Conservation (phyloP, 2,888 invertebrate species). For the Phlogophora meticulosa region DNA sequence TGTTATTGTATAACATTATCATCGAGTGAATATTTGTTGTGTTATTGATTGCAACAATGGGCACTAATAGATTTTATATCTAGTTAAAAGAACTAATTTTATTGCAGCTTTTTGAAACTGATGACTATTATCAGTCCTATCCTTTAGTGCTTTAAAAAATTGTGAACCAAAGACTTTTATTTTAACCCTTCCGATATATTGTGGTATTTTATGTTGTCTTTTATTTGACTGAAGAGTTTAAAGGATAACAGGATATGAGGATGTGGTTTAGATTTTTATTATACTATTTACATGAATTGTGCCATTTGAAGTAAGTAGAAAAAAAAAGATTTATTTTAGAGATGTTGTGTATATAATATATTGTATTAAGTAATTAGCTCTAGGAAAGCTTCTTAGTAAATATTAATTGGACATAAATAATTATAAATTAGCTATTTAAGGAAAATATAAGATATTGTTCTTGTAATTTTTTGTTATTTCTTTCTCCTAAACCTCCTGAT, state of each 20-base stretch:
- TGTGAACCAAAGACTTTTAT: conserved; percentile 45
- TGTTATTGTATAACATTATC: not conserved
- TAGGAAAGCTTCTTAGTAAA: conserved; percentile 18
- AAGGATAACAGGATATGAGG: conserved; percentile 1
- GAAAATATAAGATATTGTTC: conserved; percentile 41
- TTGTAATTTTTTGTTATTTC: conserved; percentile 8
- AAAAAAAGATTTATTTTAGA: conserved; percentile 26
- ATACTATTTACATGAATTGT: conserved; percentile 34
- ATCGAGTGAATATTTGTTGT: not conserved
- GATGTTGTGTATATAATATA: conserved; percentile 22
- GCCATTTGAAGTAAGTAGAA: conserved; percentile 40
- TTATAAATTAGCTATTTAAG: conserved; percentile 10
- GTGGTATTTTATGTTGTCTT: conserved; percentile 20
- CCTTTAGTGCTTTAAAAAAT: conserved; percentile 19
- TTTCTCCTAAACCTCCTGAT: conserved; percentile 7
- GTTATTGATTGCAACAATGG: not conserved
- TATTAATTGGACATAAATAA: conserved; percentile 20
- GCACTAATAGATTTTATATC: not conserved
- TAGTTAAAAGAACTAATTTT: conserved; percentile 21
- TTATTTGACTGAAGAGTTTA: conserved; percentile 38
- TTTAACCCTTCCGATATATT: conserved; percentile 29
- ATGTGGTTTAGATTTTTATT: conserved; percentile 30
- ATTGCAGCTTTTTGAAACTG: conserved; percentile 18
- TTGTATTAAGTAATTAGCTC: not conserved
- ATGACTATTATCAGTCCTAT: not conserved